Evolutionary conservation across 2,113 vertebrate species (phyloP).

Genomic region (Pristiophorus japonicus): DNA sequence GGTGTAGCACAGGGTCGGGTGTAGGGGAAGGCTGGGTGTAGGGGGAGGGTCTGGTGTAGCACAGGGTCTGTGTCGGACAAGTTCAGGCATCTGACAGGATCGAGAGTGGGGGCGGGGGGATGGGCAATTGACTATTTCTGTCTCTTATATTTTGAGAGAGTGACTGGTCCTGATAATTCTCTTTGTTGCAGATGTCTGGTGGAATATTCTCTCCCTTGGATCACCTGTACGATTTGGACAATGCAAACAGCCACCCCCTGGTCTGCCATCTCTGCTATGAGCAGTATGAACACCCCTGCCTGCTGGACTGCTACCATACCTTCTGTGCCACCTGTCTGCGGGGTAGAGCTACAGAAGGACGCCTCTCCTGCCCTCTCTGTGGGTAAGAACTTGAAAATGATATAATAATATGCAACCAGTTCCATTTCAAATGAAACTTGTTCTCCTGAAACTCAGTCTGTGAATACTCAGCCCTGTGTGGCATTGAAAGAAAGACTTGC

Average conservation of each 20-base stretch:
- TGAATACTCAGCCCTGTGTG: no score
- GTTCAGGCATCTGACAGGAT: no score
- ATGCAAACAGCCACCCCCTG: conserved; percentile 68
- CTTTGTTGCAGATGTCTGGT: conserved; percentile 68
- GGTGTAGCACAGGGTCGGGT: background rate
- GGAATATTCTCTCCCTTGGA: conserved; percentile 67
- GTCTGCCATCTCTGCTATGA: conserved; percentile 79
- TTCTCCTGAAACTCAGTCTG: background rate
- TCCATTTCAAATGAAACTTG: background rate
- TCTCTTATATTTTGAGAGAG: background rate
- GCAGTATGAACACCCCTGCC: conserved; percentile 76
- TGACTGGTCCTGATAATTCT: background rate
- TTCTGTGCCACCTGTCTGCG: conserved; percentile 78
- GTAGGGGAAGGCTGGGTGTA: background rate
- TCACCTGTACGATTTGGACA: conserved; percentile 60
- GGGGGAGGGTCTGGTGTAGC: no score
- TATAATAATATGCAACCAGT: background rate
- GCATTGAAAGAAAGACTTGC: background rate
- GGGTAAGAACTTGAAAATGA: conserved; percentile 60
- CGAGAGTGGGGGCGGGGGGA: no score
- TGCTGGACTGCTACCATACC: conserved; percentile 87
- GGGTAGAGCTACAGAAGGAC: conserved; percentile 62
- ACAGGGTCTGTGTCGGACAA: no score
- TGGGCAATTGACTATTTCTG: background rate
- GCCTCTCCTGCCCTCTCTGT: conserved; percentile 76